phyloP scores from a whole-genome alignment of 2,113 vertebrate species.

The Burhinus bistriatus region DNA sequence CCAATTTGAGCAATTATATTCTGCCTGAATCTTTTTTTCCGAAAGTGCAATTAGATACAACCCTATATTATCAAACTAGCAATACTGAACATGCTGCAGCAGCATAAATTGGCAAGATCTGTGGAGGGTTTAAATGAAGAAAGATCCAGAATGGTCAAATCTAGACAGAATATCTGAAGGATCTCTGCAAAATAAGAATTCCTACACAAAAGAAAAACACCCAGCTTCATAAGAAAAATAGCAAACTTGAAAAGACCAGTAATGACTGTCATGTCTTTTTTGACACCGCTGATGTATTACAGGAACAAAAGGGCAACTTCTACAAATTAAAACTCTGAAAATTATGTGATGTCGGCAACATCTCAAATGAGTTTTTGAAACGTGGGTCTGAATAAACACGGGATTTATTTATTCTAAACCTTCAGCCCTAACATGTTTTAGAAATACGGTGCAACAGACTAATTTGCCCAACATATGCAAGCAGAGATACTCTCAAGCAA shows the following conservation, averaged over 20 bases:
- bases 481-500: conserved; percentile 2
- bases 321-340: conserved; percentile 46
- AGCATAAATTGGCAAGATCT: background rate
- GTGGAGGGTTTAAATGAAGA: background rate
- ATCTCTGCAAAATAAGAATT: background rate
- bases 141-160: background rate
- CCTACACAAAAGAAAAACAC: background rate
- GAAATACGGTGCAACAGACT: background rate
- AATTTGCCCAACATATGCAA: conserved; percentile 32
- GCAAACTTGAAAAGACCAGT: background rate
- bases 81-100: background rate
- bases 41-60: background rate
- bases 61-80: background rate
- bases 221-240: background rate
- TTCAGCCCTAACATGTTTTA: background rate
- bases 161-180: background rate
- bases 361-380: background rate
- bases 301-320: conserved; percentile 31
- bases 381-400: background rate
- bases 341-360: background rate
- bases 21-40: background rate
- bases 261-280: background rate
- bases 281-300: background rate
- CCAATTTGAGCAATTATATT: background rate
- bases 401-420: conserved; percentile 5